Evolutionary conservation across 2,113 vertebrate genomes (phyloP), one percentile per base, ranked within the genome.

Genomic region (Felis chaus): DNA sequence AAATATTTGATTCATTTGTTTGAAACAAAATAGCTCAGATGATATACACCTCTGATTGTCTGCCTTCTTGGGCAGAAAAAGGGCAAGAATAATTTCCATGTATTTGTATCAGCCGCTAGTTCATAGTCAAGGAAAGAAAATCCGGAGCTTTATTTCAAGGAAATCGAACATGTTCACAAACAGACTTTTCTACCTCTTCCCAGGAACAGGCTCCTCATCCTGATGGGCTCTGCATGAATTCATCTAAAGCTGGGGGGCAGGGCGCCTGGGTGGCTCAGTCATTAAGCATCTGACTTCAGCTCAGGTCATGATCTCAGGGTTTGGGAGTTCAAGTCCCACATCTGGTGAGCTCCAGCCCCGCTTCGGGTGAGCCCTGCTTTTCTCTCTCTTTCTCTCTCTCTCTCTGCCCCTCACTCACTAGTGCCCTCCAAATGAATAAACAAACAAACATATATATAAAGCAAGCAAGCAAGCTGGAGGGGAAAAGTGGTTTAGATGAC

Each of bases 1-100:
- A 97, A 97, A 98, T 92, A 97, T 96, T 96, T 95, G 90, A 90
- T 79, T 95, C 86, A 90, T 81, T 87, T 97, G 33, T 96, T 66
- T 92, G 94, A 96, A 91, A 95, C 81, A 96, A 91, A 95, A 87
- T n/a, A 55, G 39, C 80, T 97, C 65, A 55, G 82, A 71, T 87
- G 74, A 50, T 95, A 53, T 66, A 80, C 14, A 80, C 14, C 65
- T 87, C 50, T 78, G 57, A 94, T 21, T 79, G 39, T 86, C 81
- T 80, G 74, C 36, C 57, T 96, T 91, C 68, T 78, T 53, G 48
- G 82, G 61, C 48, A 89, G 65, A 88, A 83, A 86, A 86, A 90
- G 33, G 84, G 69, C 50, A 82, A 95, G 84, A 87, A 73, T 95
- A 94, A 95, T 96, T 93, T 91, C 48, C 83, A 95, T 73, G 36